phyloP scores from a whole-genome alignment of 2,113 vertebrate genomes.

The Symphodus melops region DNA sequence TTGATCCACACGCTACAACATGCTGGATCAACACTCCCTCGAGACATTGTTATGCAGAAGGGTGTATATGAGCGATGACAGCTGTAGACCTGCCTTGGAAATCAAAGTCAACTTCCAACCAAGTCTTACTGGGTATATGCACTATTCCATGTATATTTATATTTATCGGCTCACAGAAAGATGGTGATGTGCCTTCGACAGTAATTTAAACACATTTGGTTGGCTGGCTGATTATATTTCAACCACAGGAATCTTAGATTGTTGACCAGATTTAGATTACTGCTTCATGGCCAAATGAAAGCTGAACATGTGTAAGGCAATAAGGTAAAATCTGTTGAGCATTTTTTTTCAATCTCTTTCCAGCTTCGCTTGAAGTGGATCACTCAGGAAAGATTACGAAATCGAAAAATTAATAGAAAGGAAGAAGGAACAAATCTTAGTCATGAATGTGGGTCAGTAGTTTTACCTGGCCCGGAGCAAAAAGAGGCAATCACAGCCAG shows the following conservation, averaged over 20 bases:
- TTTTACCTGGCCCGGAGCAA: constrained; percentile 94
- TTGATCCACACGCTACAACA: constrained; percentile 14
- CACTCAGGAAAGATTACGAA: not conserved
- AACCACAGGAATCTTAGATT: too few relatives aligned
- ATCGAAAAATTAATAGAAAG: not conserved
- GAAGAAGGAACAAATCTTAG: not conserved
- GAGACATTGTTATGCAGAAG: constrained; percentile 47
- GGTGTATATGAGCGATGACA: constrained; percentile 32
- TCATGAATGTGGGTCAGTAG: not conserved
- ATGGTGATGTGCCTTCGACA: constrained; percentile 32
- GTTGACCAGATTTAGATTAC: not conserved
- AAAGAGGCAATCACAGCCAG: constrained; percentile 92
- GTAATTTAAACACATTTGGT: constrained; percentile 11
- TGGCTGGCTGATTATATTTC: too few relatives aligned
- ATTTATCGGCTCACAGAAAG: not conserved
- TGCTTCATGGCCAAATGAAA: constrained; percentile 13
- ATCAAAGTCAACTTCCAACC: constrained; percentile 40
- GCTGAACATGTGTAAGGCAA: not conserved
- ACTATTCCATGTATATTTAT: constrained; percentile 18
- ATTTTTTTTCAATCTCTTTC: constrained; percentile 9
- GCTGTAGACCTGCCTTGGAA: constrained; percentile 57
- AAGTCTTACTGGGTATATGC: constrained; percentile 6
- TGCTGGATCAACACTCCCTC: constrained; percentile 31
- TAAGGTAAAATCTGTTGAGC: not conserved
- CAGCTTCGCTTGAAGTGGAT: not conserved